phyloP scores from a whole-genome alignment of 1,140 invertebrate genomes.

The Diploscapter pachys region DNA sequence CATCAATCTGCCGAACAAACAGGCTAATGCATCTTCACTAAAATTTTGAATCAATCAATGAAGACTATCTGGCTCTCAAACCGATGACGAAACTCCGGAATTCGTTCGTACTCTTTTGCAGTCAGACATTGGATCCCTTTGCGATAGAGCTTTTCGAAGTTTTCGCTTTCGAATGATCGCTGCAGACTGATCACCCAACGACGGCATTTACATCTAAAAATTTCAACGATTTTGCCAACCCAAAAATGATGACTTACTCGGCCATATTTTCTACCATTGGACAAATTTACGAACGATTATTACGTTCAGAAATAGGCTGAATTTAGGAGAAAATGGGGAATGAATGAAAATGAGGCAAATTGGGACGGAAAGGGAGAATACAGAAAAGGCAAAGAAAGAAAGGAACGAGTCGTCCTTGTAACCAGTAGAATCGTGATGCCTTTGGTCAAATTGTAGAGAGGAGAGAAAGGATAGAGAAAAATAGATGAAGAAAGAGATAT shows the following conservation, averaged over 20 bases:
- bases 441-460: too few relatives aligned
- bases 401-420: too few relatives aligned
- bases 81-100: slow-evolving; percentile 41
- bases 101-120: slow-evolving; percentile 50
- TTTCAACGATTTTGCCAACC: slow-evolving; percentile 3
- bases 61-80: not conserved
- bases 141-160: slow-evolving; percentile 55
- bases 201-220: slow-evolving; percentile 37
- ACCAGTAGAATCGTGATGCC: too few relatives aligned
- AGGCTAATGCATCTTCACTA: slow-evolving; percentile 53
- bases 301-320: too few relatives aligned
- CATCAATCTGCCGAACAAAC: slow-evolving; percentile 52
- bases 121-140: slow-evolving; percentile 51
- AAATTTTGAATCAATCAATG: slow-evolving; percentile 18
- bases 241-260: too few relatives aligned
- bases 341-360: not conserved
- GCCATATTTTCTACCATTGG: not conserved
- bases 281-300: not conserved
- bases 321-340: too few relatives aligned
- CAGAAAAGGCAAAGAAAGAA: too few relatives aligned
- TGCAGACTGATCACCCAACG: slow-evolving; percentile 55
- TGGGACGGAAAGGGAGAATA: too few relatives aligned
- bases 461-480: too few relatives aligned
- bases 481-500: too few relatives aligned
- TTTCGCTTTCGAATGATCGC: slow-evolving; percentile 45